Conservation (phyloP, 1,140 invertebrate species). For the Glomeris maerens region DNA sequence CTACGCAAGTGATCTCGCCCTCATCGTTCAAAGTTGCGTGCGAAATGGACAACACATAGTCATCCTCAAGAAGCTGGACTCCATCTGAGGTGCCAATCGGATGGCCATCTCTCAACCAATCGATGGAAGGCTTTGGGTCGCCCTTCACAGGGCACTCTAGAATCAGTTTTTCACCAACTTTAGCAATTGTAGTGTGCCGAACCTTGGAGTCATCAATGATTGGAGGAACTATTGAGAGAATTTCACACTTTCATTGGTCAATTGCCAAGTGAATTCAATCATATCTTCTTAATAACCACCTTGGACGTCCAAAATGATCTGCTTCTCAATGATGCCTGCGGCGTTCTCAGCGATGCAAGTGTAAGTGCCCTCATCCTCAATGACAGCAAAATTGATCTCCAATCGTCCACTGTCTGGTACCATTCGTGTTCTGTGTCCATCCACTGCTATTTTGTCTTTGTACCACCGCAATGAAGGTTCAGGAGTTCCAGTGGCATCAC, state of each 20-base stretch:
- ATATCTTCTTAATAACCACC: slow-evolving; percentile 17
- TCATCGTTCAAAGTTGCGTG: not conserved
- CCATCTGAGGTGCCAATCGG: too few species aligned
- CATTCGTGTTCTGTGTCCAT: too few species aligned
- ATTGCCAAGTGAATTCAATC: not conserved
- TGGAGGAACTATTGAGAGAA: slow-evolving; percentile 12
- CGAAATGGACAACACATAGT: not conserved
- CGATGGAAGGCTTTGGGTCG: slow-evolving; percentile 27
- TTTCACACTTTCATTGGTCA: not conserved
- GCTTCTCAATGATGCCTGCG: slow-evolving; percentile 24
- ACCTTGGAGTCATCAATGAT: slow-evolving; percentile 5
- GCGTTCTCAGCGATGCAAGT: slow-evolving; percentile 28
- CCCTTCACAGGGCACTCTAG: slow-evolving; percentile 28
- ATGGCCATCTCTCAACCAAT: slow-evolving; percentile 28
- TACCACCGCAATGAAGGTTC: slow-evolving; percentile 15
- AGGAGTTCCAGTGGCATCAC: slow-evolving; percentile 13
- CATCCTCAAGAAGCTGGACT: too few species aligned
- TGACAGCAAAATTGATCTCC: slow-evolving; percentile 17
- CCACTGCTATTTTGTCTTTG: too few species aligned
- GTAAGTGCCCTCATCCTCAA: slow-evolving; percentile 29
- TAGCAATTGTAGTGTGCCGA: not conserved
- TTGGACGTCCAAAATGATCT: slow-evolving; percentile 26
- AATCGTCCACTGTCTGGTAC: slow-evolving; percentile 21
- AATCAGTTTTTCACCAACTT: too few species aligned
- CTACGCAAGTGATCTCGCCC: slow-evolving; percentile 21